These are phyloP conservation scores for Sparus aurata DNA, from an alignment of 2,797 vertebrate species.

Conservation along the genomic window DNA sequence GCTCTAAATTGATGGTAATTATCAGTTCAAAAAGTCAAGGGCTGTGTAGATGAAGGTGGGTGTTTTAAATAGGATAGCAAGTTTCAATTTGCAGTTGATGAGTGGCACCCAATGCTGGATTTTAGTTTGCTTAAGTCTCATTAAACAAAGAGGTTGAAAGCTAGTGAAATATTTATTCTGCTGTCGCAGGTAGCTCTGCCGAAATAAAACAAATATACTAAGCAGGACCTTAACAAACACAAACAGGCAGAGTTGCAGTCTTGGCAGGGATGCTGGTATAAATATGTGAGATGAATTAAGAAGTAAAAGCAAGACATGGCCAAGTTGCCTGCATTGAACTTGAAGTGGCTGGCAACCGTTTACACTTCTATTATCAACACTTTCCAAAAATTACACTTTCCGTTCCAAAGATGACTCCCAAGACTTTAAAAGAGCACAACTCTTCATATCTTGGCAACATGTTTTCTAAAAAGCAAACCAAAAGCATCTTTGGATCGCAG, in stretches of 20 bases:
- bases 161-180: conserved; percentile 41
- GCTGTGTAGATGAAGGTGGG: conserved; percentile 37
- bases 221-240: conserved; percentile 23
- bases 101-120: conserved; percentile 5
- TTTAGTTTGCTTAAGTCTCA: conserved; percentile 29
- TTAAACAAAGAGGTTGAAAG: conserved; percentile 33
- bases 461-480: conserved; percentile 16
- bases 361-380: conserved; percentile 29
- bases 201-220: conserved; percentile 53
- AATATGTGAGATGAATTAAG: conserved; percentile 31
- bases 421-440: conserved; percentile 7
- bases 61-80: conserved; percentile 26
- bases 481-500: background rate
- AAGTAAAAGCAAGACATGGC: conserved; percentile 24
- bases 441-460: background rate
- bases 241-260: conserved; percentile 29
- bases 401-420: conserved; percentile 21
- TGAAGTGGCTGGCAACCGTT: conserved; percentile 37
- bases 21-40: conserved; percentile 46
- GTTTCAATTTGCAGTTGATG: conserved; percentile 6
- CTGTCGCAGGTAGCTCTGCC: conserved; percentile 18
- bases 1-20: conserved; percentile 54
- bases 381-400: conserved; percentile 17
- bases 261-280: conserved; percentile 23
- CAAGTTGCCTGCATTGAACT: conserved; percentile 13